Percentiles rank a stretch among this genome's conserved stretches.
phyloP scores from a whole-genome alignment of 2,888 invertebrate genomes.

The Platypus cylindrus region DNA sequence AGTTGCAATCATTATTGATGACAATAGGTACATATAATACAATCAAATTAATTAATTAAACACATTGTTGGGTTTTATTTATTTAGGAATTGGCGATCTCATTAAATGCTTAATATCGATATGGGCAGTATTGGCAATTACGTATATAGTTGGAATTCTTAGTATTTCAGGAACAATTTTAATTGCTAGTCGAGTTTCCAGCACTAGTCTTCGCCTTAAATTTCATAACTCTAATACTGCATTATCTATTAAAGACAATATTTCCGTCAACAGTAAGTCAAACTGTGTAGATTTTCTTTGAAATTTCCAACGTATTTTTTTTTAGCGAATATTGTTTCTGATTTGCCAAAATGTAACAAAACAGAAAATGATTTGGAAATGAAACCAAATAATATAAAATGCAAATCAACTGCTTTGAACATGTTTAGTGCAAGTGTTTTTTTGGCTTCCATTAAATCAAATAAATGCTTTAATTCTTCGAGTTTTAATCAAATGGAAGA shows the following conservation, averaged over 20 bases:
- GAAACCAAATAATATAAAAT: slow-evolving; percentile 11
- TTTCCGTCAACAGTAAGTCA: no score
- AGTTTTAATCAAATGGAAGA: slow-evolving; percentile 5
- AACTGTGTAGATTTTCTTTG: no score
- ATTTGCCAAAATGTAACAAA: no score
- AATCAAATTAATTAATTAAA: no score
- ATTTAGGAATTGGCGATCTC: slow-evolving; percentile 34
- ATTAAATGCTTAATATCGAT: slow-evolving; percentile 40
- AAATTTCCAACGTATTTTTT: no score
- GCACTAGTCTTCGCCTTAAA: slow-evolving; percentile 36
- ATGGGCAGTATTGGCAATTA: slow-evolving; percentile 44
- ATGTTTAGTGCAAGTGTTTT: slow-evolving; percentile 31
- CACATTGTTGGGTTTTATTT: not conserved
- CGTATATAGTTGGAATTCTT: slow-evolving; percentile 47
- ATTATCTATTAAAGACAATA: no score
- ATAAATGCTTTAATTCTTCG: not conserved
- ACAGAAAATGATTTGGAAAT: not conserved
- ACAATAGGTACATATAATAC: slow-evolving; percentile 4
- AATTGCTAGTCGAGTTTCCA: slow-evolving; percentile 40
- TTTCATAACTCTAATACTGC: no score
- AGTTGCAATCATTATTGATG: slow-evolving; percentile 48
- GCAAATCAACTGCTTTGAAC: slow-evolving; percentile 24
- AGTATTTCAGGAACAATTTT: slow-evolving; percentile 48
- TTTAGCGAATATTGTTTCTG: no score
- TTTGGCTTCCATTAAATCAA: slow-evolving; percentile 26